Evolutionary conservation across 2,113 vertebrate species (phyloP).

Genomic region (Corythornis madagascariensis): DNA sequence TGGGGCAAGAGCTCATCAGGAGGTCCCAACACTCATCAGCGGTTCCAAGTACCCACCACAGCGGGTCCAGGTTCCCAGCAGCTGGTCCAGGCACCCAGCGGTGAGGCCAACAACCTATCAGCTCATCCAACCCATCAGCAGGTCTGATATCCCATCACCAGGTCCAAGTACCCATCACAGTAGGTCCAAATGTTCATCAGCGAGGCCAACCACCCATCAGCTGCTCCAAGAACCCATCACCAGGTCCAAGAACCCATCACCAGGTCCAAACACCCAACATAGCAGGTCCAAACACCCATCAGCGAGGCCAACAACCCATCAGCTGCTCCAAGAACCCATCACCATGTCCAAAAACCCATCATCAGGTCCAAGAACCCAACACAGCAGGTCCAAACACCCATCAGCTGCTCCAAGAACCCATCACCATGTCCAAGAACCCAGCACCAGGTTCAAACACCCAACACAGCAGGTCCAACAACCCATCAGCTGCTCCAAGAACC

Average conservation of each 20-base stretch:
- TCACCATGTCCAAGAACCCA: background rate
- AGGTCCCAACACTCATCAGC: background rate
- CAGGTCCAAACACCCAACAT: too few species aligned
- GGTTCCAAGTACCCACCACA: accelerated
- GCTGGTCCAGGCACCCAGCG: too few species aligned
- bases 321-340: too few species aligned
- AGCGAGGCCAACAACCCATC: too few species aligned
- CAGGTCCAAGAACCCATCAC: background rate
- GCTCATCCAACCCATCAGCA: too few species aligned
- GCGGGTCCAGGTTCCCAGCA: accelerated
- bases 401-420: accelerated
- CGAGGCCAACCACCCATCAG: accelerated
- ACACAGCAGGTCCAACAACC: accelerated
- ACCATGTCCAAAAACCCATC: too few species aligned
- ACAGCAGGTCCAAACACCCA: accelerated
- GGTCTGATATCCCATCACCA: too few species aligned
- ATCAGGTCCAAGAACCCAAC: too few species aligned
- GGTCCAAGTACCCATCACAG: too few species aligned
- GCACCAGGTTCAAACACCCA: too few species aligned
- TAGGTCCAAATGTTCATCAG: too few species aligned
- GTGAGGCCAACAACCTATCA: accelerated
- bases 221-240: accelerated
- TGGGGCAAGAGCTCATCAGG: background rate
- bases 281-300: too few species aligned
- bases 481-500: accelerated